These are phyloP conservation scores for Enteromius argenteus DNA, from an alignment of 2,797 vertebrate species.

Conservation along the genomic window DNA sequence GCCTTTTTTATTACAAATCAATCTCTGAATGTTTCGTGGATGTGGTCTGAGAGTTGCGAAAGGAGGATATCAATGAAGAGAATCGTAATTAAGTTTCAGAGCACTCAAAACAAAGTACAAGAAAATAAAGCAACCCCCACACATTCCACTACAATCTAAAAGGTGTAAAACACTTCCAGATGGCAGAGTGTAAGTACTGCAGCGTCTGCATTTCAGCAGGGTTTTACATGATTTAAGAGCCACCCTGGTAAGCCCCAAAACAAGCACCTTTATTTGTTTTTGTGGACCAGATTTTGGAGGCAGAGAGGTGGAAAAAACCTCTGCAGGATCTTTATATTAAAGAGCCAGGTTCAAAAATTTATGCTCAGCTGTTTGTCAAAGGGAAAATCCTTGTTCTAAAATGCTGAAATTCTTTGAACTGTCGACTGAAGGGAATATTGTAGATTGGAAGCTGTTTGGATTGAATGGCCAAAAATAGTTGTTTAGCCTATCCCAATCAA, in stretches of 20 bases:
- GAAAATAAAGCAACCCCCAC: slow-evolving; percentile 66
- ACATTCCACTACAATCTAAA: slow-evolving; percentile 79
- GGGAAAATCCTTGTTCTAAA: slow-evolving; percentile 36
- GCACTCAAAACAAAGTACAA: slow-evolving; percentile 60
- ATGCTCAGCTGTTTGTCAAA: slow-evolving; percentile 44
- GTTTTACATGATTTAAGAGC: slow-evolving; percentile 63
- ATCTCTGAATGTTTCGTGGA: slow-evolving; percentile 39
- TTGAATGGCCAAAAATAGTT: slow-evolving; percentile 2
- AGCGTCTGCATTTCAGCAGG: slow-evolving; percentile 71
- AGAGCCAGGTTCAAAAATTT: slow-evolving; percentile 42
- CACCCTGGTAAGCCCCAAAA: slow-evolving; percentile 66
- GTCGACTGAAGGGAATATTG: slow-evolving; percentile 31
- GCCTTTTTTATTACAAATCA: slow-evolving; percentile 40
- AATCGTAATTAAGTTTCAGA: slow-evolving; percentile 70
- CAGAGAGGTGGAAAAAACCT: slow-evolving; percentile 52
- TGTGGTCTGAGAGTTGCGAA: slow-evolving; percentile 47
- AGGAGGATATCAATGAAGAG: slow-evolving; percentile 49
- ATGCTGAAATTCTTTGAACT: slow-evolving; percentile 45
- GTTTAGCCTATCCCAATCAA: neutral
- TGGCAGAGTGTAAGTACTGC: slow-evolving; percentile 75
- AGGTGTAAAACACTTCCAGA: slow-evolving; percentile 85
- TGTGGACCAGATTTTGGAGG: slow-evolving; percentile 56
- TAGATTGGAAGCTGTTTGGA: slow-evolving; percentile 24
- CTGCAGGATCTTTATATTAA: slow-evolving; percentile 43
- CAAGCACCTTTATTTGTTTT: slow-evolving; percentile 61